Conservation (phyloP, 2,113 vertebrate genomes). For the Pavo muticus region DNA sequence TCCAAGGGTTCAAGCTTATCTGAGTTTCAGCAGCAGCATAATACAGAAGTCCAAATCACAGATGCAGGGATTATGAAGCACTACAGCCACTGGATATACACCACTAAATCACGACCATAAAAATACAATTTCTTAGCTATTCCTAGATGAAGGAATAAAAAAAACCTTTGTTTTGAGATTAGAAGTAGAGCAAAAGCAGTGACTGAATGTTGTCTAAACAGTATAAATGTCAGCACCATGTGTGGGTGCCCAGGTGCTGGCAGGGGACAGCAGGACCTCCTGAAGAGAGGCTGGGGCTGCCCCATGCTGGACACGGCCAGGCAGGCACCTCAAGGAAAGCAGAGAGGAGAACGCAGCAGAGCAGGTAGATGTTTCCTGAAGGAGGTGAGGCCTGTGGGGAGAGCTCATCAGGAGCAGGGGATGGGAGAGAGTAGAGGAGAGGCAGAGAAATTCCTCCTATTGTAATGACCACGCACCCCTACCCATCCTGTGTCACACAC, state of each 20-base stretch:
- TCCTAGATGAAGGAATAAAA: not conserved
- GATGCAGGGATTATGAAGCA: constrained; percentile 17
- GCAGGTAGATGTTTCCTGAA: not conserved
- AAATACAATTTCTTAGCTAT: not conserved
- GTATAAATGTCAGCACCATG: not conserved
- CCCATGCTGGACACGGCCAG: rapidly evolving
- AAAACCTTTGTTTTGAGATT: constrained; percentile 4
- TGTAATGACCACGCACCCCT: not conserved
- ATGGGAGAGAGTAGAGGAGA: not conserved
- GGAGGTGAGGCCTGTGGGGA: not conserved
- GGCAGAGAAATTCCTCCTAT: not conserved
- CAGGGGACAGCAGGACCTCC: not conserved
- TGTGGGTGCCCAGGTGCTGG: not conserved
- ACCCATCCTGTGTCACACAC: rapidly evolving
- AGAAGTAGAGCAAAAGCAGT: not conserved
- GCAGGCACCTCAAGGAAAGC: not conserved
- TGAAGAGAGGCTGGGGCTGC: not conserved
- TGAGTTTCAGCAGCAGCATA: constrained; percentile 40
- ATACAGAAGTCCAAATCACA: constrained; percentile 47
- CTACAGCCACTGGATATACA: not conserved
- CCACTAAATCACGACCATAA: not conserved
- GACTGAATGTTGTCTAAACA: not conserved
- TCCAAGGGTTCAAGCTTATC: constrained; percentile 65
- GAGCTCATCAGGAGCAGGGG: not conserved
- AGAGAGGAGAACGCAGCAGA: not conserved